Percentiles rank a stretch among this genome's conserved stretches.
Evolutionary conservation across 2,113 vertebrate species (phyloP).

Genomic region (Scortum barcoo): DNA sequence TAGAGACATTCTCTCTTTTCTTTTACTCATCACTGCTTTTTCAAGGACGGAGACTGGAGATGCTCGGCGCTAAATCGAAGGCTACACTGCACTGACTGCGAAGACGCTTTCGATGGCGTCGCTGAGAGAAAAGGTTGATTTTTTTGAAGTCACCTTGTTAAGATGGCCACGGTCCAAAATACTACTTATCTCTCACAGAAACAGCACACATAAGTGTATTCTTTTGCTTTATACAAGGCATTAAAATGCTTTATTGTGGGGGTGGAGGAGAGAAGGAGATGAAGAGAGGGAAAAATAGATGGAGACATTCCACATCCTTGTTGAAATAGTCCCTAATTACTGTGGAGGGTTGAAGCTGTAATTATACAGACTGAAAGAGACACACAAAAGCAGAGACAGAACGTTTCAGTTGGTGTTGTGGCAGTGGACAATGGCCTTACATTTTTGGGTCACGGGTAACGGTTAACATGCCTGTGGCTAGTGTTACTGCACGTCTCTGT

Average conservation of each 20-base stretch:
- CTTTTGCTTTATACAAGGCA: slow-evolving; percentile 8
- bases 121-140: slow-evolving; percentile 24
- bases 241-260: slow-evolving; percentile 41
- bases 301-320: slow-evolving; percentile 74
- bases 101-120: neutral
- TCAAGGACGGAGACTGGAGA: slow-evolving; percentile 67
- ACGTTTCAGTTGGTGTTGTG: slow-evolving; percentile 37
- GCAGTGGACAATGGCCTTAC: slow-evolving; percentile 67
- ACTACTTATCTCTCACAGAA: slow-evolving; percentile 2
- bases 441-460: slow-evolving; percentile 55
- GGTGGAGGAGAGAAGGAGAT: slow-evolving; percentile 47
- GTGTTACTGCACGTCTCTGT: slow-evolving; percentile 38
- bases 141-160: slow-evolving; percentile 45
- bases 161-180: slow-evolving; percentile 17
- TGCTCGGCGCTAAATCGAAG: slow-evolving; percentile 48
- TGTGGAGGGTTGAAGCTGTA: slow-evolving; percentile 75
- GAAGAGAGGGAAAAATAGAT: slow-evolving; percentile 55
- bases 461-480: slow-evolving; percentile 72
- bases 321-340: slow-evolving; percentile 82
- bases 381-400: slow-evolving; percentile 43
- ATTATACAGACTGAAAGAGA: slow-evolving; percentile 73
- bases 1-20: slow-evolving; percentile 77
- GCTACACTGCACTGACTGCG: slow-evolving; percentile 39
- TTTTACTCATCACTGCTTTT: slow-evolving; percentile 75
- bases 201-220: neutral